Conservation (phyloP, 2,113 vertebrate species). For the Podarcis raffonei region DNA sequence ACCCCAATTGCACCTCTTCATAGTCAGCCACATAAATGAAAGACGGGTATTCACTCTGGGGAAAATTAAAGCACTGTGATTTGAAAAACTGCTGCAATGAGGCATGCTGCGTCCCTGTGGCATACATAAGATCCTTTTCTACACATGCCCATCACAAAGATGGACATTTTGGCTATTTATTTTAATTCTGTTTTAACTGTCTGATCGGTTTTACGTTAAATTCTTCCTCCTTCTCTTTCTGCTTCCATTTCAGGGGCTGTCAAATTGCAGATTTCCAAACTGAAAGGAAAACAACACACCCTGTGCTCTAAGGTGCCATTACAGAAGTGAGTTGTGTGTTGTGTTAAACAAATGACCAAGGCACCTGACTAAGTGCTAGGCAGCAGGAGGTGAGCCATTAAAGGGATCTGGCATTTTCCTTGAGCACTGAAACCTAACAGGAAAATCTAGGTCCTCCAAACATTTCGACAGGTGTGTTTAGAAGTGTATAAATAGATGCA, state of each 20-base stretch:
- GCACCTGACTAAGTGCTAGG: not conserved
- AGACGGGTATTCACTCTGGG: not conserved
- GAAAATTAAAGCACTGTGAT: not conserved
- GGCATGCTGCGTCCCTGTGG: not conserved
- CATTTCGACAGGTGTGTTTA: not conserved
- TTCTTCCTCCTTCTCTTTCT: not conserved
- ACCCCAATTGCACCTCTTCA: not conserved
- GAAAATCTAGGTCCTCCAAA: not conserved
- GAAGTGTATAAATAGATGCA: not conserved
- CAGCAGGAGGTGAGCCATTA: conserved; percentile 9
- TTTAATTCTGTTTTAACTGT: not conserved
- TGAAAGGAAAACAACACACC: not conserved
- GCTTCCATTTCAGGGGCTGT: not conserved
- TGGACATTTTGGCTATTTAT: not conserved
- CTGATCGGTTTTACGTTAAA: not conserved
- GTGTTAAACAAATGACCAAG: conserved; percentile 5
- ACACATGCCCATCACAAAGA: not conserved
- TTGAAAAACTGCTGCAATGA: not conserved
- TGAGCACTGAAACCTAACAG: not conserved
- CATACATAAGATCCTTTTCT: not conserved
- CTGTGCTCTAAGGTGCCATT: not conserved
- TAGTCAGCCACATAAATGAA: not conserved
- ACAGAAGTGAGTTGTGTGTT: conserved; percentile 6
- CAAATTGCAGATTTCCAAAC: not conserved
- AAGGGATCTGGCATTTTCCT: conserved; percentile 24